A percentile compares a stretch with the other conserved stretches of the same genome.
Evolutionary conservation across 2,797 vertebrate genomes (phyloP).

Genomic region (Bovichtus diacanthus): DNA sequence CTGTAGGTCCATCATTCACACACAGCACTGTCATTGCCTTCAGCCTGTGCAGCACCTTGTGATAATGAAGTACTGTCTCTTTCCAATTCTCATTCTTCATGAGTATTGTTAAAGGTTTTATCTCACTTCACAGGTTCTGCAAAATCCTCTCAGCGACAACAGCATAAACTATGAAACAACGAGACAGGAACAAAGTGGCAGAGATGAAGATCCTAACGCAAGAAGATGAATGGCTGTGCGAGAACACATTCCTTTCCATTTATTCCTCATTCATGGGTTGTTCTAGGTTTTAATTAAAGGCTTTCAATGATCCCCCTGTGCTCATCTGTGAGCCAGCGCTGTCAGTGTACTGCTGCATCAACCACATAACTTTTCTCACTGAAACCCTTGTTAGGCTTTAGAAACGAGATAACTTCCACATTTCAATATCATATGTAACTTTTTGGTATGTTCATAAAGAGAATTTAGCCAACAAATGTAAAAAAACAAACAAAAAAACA

Average conservation of each 20-base stretch:
- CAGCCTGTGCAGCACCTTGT: not conserved
- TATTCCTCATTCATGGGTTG: constrained; percentile 21
- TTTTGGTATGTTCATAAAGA: not conserved
- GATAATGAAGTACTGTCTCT: constrained; percentile 22
- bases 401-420: not conserved
- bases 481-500: no score
- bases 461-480: no score
- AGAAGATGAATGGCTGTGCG: constrained; percentile 12
- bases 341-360: not conserved
- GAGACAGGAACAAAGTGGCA: constrained; percentile 2
- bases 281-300: constrained; percentile 58
- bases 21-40: not conserved
- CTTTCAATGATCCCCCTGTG: constrained; percentile 24
- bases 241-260: constrained; percentile 18
- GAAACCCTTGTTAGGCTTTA: not conserved
- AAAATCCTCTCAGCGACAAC: constrained; percentile 13
- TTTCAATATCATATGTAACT: not conserved
- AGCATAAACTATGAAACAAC: not conserved
- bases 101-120: constrained; percentile 12
- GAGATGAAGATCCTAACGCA: not conserved
- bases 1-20: not conserved
- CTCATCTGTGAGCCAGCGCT: not conserved
- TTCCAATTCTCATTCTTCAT: not conserved
- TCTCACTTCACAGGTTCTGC: constrained; percentile 25
- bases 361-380: not conserved